Evolutionary conservation across 2,113 vertebrate genomes (phyloP), one percentile per base, ranked within the genome.

Genomic region (Elgaria multicarinata): DNA sequence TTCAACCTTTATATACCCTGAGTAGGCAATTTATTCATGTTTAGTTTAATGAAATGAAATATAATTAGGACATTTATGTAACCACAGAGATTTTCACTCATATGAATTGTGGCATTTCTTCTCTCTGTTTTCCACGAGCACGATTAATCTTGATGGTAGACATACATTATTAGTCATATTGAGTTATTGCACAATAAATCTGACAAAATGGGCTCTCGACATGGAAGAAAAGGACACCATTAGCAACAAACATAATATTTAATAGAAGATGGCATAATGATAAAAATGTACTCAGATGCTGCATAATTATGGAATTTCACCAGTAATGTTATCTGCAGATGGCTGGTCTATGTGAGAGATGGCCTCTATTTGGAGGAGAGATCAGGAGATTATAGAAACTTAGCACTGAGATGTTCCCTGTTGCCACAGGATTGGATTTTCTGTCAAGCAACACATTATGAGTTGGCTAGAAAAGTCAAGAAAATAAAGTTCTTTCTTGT

Each of bases 181-280:
- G 80, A 95, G 39, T 81, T 94, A 93, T 58, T 93, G 88, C 18
- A 85, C 58, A 92, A 93, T 95, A 95, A 93, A 94, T 94, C 85
- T 93, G 90, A 91, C 69, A 94, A 94, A 95, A 94, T 90, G 75
- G 91, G 79, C 83, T 84, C 69, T 91, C 1, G 0, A 90, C 81
- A 85, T 24, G n/a, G 81, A 88, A 92, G 85, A 90, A 95, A 94
- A 91, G 88, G 74, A 94, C 86, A 64, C 39, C 84, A 91, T 95
- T 95, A 96, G 42, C 86, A 14, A 88, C 82, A 95, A 95, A 91
- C 79, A 95, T 85, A 92, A 36, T 87, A 81, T 86, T 91, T 93
- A 94, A 94, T 87, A 67, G 46, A 87, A 95, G 90, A 90, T 42
- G 81, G 26, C n/a, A 58, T 84, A 91, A 81, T 0, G 31, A 93